Evolutionary conservation across 2,113 vertebrate genomes (phyloP).

Genomic region (Neopipo cinnamomea): DNA sequence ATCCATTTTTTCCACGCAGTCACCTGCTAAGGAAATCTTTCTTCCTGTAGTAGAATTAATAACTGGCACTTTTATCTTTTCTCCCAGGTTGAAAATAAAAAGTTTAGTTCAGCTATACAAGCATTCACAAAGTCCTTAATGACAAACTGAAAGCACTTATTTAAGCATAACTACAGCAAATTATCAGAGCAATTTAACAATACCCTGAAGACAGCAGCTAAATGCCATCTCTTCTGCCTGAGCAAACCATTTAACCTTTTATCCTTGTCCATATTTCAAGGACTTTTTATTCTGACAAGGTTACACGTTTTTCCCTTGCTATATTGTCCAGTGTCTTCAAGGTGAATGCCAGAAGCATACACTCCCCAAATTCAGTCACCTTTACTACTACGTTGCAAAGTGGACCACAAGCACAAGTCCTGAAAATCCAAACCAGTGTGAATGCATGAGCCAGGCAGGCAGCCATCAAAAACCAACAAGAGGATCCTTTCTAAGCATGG

Average conservation of each 20-base stretch:
- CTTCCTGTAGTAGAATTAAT: not conserved
- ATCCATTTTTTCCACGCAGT: not conserved
- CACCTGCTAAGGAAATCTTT: not conserved
- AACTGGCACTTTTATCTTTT: not conserved
- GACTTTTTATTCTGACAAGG: conserved; percentile 17
- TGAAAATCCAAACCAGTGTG: not conserved
- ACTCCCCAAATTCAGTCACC: not conserved
- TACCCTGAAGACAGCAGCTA: conserved; percentile 42
- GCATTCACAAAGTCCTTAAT: not conserved
- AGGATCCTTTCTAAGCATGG: not conserved
- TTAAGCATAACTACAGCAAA: conserved; percentile 52
- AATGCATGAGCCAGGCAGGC: not conserved
- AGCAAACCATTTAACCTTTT: conserved; percentile 57
- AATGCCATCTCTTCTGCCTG: conserved; percentile 40
- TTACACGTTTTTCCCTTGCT: not conserved
- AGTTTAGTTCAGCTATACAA: not conserved
- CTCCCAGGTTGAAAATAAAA: conserved; percentile 11
- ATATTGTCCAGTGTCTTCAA: not conserved
- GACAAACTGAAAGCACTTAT: conserved; percentile 49
- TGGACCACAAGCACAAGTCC: not conserved
- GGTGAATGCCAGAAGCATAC: not conserved
- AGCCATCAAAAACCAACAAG: not conserved
- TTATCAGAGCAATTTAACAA: conserved; percentile 57
- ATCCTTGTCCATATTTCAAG: conserved; percentile 27
- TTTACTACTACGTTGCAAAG: not conserved